Evolutionary conservation across 2,888 invertebrate species (phyloP).

Genomic region (Xestia rhomboidea): DNA sequence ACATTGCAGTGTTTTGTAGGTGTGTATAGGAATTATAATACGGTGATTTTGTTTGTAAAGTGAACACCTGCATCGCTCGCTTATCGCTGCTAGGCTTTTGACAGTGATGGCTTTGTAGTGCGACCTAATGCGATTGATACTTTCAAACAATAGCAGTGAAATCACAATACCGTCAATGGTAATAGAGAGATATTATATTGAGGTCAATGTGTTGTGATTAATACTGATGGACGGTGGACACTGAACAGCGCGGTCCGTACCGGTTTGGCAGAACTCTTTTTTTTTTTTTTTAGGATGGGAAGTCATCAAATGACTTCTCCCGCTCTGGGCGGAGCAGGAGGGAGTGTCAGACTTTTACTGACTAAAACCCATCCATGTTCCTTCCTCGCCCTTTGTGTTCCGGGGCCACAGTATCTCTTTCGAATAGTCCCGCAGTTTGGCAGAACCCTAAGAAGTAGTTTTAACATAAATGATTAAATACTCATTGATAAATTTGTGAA

Average conservation of each 20-base stretch:
- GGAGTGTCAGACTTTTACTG: too few relatives aligned
- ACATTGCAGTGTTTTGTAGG: slow-evolving; percentile 14
- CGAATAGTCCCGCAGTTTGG: too few relatives aligned
- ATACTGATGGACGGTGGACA: not conserved
- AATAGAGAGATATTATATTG: slow-evolving; percentile 18
- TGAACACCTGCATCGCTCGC: slow-evolving; percentile 75
- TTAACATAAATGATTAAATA: not conserved
- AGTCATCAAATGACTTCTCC: too few relatives aligned
- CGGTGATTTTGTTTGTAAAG: slow-evolving; percentile 71
- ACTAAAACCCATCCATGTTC: too few relatives aligned
- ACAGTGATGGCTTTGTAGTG: slow-evolving; percentile 71
- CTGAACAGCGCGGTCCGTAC: not conserved
- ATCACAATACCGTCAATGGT: slow-evolving; percentile 33
- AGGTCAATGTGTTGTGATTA: not conserved
- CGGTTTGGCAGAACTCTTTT: too few relatives aligned
- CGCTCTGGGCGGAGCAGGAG: too few relatives aligned
- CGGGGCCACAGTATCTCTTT: too few relatives aligned
- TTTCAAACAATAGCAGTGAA: slow-evolving; percentile 51
- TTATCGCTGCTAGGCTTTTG: slow-evolving; percentile 75
- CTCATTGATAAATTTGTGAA: too few relatives aligned
- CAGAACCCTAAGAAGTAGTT: too few relatives aligned
- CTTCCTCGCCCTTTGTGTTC: too few relatives aligned
- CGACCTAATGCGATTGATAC: slow-evolving; percentile 62
- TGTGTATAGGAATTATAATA: slow-evolving; percentile 55
- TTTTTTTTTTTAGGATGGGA: too few relatives aligned